Conservation (phyloP, 2,113 vertebrate genomes). For the Trichomycterus rosablanca region DNA sequence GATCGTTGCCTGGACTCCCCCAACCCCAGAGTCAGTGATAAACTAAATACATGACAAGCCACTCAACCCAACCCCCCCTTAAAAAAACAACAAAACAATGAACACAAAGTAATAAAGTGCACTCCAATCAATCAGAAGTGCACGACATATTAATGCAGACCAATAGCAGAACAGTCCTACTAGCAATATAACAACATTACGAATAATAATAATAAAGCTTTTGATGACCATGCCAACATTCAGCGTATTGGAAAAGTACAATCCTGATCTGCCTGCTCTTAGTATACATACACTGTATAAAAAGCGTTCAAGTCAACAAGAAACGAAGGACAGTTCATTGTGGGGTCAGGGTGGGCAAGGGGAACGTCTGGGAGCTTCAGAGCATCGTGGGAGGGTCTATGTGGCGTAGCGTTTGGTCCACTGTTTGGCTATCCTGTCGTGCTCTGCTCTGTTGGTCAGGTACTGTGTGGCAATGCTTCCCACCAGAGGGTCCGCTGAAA, state of each 20-base stretch:
- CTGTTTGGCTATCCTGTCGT: constrained; percentile 76
- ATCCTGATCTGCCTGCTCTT: constrained; percentile 76
- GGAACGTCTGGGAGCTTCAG: constrained; percentile 30
- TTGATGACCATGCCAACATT: constrained; percentile 72
- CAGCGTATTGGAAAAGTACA: constrained; percentile 67
- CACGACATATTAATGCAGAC: constrained; percentile 25
- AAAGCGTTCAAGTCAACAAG: constrained; percentile 88
- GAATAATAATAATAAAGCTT: constrained; percentile 68
- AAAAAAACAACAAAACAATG: too few species aligned
- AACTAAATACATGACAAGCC: constrained; percentile 40
- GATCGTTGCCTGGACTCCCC: neutral
- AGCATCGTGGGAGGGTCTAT: constrained; percentile 46
- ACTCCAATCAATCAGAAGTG: neutral
- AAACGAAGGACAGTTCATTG: constrained; percentile 50
- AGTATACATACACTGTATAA: constrained; percentile 62
- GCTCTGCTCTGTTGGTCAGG: constrained; percentile 69
- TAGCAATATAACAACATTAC: constrained; percentile 37
- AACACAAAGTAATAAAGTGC: constrained; percentile 24
- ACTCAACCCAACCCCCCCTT: too few species aligned
- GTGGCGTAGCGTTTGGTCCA: constrained; percentile 76
- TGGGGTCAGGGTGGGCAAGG: neutral
- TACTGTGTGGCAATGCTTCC: constrained; percentile 74
- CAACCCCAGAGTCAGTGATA: neutral
- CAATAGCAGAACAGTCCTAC: constrained; percentile 51
- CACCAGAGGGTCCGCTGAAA: constrained; percentile 70